Evolutionary conservation across 1,140 invertebrate species (phyloP), one percentile per base, ranked within the genome.

Genomic region (Lepidurus arcticus): DNA sequence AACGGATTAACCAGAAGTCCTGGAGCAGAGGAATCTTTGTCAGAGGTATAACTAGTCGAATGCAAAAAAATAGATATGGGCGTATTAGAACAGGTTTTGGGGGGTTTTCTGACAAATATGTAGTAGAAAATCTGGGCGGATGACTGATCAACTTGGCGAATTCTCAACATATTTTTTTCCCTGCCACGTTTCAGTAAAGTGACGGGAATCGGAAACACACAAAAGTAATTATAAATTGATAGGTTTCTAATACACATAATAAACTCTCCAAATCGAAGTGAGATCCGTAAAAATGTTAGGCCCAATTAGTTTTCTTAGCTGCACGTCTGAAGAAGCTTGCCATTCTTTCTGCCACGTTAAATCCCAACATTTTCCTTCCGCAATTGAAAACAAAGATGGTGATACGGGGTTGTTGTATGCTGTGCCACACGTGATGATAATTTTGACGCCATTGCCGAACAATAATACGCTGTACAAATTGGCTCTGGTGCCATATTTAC

Each of bases 131-230:
- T 65, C 16, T 65, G 53, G 13, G 53, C 53, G 53, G 53, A 65
- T 65, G 53, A 65, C 53, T 65, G 53, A n/a, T 65, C 53, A 65
- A 65, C 53, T 65, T 65, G 53, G 53, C 53, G 53, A 65, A 65
- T 65, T 65, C 53, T 9, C 53, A 65, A 65, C 53, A 16, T 65
- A 65, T 21, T 65, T 47, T 11, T 13, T 16, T 10, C 21, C 53
- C 47, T 21, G 53, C 53, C 53, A 16, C 21, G 53, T 65, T 65
- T 65, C 53, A 13, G 21, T 65, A 7, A 65, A 65, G 16, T 13
- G 21, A 13, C 53, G 53, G 53, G 21, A 65, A n/a, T 11, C 53
- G 53, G 6, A 65, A 65, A n/a, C 21, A 65, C 53, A 65, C 53
- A 65, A 65, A 16, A 65, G 16, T 34, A 34, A 34, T 34, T 34